phyloP scores from a whole-genome alignment of 2,888 invertebrate genomes.

The Timema podura region DNA sequence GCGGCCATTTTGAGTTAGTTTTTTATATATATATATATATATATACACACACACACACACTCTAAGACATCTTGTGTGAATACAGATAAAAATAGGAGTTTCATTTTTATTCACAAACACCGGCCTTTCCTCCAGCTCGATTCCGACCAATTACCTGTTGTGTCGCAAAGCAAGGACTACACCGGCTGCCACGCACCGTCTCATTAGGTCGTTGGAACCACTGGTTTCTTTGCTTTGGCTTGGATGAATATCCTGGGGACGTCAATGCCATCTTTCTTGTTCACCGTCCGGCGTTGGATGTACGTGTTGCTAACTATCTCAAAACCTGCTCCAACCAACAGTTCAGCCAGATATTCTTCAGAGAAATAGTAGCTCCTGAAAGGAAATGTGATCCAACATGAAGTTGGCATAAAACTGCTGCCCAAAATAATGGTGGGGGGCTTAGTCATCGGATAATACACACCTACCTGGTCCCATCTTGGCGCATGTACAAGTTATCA shows the following conservation, averaged over 20 bases:
- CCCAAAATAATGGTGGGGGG: too few relatives aligned
- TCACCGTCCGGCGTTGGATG: slow-evolving; percentile 83
- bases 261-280: slow-evolving; percentile 86
- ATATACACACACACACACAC: too few relatives aligned
- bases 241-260: slow-evolving; percentile 92
- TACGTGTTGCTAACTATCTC: slow-evolving; percentile 66
- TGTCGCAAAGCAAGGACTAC: too few relatives aligned
- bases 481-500: slow-evolving; percentile 92
- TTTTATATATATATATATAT: too few relatives aligned
- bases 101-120: too few relatives aligned
- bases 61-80: too few relatives aligned
- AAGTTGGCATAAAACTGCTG: too few relatives aligned
- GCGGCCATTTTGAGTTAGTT: too few relatives aligned
- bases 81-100: too few relatives aligned
- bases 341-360: slow-evolving; percentile 58
- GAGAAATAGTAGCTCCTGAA: slow-evolving; percentile 75
- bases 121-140: too few relatives aligned
- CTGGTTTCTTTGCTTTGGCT: slow-evolving; percentile 67
- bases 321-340: slow-evolving; percentile 71
- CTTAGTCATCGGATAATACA: background rate
- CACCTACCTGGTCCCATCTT: slow-evolving; percentile 85
- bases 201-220: too few relatives aligned
- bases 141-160: too few relatives aligned
- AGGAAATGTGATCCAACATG: background rate
- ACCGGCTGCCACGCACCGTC: background rate